Percentiles rank a stretch among this genome's conserved stretches.
These are phyloP conservation scores for Phenganax marumi DNA, from an alignment of 92 coral and sea anemone genomes.

Conservation along the genomic window DNA sequence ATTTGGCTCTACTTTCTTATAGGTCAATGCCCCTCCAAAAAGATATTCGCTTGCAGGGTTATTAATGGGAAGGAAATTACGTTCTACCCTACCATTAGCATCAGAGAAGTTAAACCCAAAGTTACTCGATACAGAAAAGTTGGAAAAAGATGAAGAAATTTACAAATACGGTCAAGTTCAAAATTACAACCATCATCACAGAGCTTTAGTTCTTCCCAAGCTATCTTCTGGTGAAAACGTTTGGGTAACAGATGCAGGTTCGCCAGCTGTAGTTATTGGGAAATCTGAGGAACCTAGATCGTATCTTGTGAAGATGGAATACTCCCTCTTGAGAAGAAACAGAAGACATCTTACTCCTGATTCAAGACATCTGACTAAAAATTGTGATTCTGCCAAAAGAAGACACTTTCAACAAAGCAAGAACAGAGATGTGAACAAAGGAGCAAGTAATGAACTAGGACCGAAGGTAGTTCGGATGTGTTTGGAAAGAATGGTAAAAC, in stretches of 20 bases:
- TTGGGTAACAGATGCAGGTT: not conserved
- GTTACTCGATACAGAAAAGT: not conserved
- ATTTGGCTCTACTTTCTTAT: conserved; percentile 46
- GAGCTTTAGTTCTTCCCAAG: conserved; percentile 10
- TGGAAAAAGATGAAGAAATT: too few relatives aligned
- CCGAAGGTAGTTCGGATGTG: not conserved
- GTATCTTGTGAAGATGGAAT: too few relatives aligned
- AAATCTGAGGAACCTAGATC: not conserved
- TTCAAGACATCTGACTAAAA: too few relatives aligned
- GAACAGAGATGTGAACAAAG: not conserved
- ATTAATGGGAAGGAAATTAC: conserved; percentile 30
- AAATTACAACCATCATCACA: conserved; percentile 23
- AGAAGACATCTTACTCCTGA: too few relatives aligned
- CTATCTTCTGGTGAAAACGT: not conserved
- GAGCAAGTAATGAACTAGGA: too few relatives aligned
- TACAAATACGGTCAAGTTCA: conserved; percentile 24
- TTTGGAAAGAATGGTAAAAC: conserved; percentile 3
- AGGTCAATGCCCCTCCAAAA: conserved; percentile 46
- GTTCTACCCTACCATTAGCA: too few relatives aligned
- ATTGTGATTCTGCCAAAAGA: not conserved
- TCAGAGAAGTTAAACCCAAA: not conserved
- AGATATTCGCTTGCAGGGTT: conserved; percentile 45
- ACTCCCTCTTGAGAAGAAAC: too few relatives aligned
- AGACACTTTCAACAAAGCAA: not conserved
- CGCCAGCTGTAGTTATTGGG: not conserved